These are phyloP conservation scores for Sebastes oblongus DNA, from an alignment of 2,797 vertebrate species.

Conservation along the genomic window DNA sequence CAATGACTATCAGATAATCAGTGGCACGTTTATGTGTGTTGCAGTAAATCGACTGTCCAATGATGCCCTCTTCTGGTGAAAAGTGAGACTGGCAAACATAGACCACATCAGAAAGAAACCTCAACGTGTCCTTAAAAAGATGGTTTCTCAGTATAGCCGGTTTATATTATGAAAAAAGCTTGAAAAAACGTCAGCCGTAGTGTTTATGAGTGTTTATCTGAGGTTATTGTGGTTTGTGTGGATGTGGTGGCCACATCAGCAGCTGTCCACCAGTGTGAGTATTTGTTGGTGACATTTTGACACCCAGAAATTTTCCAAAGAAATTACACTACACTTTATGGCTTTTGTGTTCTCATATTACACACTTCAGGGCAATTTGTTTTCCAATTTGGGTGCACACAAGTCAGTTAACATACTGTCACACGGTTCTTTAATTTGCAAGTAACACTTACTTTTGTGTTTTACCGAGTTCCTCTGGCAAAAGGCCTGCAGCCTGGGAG, in stretches of 20 bases:
- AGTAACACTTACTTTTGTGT: no score
- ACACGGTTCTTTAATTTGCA: no score
- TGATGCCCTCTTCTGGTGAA: constrained; percentile 52
- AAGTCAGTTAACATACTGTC: not conserved
- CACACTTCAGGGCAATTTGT: not conserved
- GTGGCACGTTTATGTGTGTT: not conserved
- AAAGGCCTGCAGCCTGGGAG: not conserved
- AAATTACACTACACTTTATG: not conserved
- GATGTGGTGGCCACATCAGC: not conserved
- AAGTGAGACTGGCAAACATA: not conserved
- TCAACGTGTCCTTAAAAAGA: not conserved
- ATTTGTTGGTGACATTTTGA: not conserved
- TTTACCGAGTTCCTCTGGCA: not conserved
- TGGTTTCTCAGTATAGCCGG: not conserved
- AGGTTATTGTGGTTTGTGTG: not conserved
- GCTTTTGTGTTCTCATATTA: not conserved
- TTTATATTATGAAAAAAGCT: not conserved
- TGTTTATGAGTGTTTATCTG: not conserved
- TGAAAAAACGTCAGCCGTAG: not conserved
- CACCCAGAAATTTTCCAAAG: not conserved
- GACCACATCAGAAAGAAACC: not conserved
- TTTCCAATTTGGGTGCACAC: not conserved
- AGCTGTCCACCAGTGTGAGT: not conserved
- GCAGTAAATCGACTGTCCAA: not conserved
- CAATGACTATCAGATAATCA: not conserved